Evolutionary conservation across 2,888 invertebrate species (phyloP).

Genomic region (Pheosia gnoma): DNA sequence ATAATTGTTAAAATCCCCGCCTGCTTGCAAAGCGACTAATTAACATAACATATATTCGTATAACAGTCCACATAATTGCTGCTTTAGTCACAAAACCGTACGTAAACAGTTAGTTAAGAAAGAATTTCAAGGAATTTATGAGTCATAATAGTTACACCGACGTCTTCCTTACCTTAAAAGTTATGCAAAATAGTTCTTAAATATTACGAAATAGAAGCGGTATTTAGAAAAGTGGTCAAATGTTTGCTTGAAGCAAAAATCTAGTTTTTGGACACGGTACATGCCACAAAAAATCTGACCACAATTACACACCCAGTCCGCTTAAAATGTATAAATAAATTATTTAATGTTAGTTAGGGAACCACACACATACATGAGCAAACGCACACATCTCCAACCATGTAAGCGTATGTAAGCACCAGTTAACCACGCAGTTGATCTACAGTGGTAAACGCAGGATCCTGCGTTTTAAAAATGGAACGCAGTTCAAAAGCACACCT

Average conservation of each 20-base stretch:
- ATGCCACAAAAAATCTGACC: too few relatives aligned
- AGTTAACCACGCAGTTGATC: too few relatives aligned
- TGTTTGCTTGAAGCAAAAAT: neutral
- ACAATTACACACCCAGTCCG: too few relatives aligned
- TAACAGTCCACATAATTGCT: conserved; percentile 14
- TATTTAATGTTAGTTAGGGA: too few relatives aligned
- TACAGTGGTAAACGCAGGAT: too few relatives aligned
- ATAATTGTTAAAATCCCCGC: neutral
- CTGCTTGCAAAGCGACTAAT: neutral
- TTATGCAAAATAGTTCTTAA: conserved; percentile 14
- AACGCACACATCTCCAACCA: too few relatives aligned
- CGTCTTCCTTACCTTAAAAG: neutral
- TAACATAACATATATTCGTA: neutral
- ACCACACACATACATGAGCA: too few relatives aligned
- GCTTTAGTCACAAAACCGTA: conserved; percentile 22
- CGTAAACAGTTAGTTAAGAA: conserved; percentile 31
- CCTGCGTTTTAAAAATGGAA: too few relatives aligned
- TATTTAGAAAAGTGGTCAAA: conserved; percentile 2
- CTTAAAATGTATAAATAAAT: too few relatives aligned
- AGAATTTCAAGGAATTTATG: conserved; percentile 27
- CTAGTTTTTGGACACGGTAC: neutral
- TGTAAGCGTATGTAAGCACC: too few relatives aligned
- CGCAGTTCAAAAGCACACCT: too few relatives aligned
- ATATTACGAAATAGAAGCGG: neutral
- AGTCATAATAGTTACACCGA: conserved; percentile 12